phyloP scores from a whole-genome alignment of 2,113 vertebrate genomes.

The Eulemur macaco region DNA sequence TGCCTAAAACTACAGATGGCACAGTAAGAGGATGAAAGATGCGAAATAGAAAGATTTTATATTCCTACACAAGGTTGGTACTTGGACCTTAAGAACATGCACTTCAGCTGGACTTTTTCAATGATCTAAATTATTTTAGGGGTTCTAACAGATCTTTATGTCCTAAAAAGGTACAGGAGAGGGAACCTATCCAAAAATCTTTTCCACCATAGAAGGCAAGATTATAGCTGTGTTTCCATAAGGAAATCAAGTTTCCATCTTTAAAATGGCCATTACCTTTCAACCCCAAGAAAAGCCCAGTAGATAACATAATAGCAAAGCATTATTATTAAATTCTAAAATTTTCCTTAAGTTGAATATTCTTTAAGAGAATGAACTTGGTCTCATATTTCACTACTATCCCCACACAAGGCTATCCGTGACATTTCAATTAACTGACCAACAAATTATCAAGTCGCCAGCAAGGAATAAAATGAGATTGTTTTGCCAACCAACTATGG shows the following conservation, averaged over 20 bases:
- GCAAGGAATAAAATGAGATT: conserved; percentile 5
- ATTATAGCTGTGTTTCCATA: not conserved
- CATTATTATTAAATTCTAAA: conserved; percentile 10
- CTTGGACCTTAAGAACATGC: not conserved
- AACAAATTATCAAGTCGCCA: conserved; percentile 2
- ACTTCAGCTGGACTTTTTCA: not conserved
- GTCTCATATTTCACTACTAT: not conserved
- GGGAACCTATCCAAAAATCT: not conserved
- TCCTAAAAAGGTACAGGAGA: not conserved
- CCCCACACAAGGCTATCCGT: not conserved
- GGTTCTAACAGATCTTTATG: not conserved
- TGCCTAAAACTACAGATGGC: not conserved
- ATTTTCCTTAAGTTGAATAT: conserved; percentile 6
- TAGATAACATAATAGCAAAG: not conserved
- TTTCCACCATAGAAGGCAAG: not conserved
- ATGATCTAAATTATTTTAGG: not conserved
- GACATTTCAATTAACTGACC: not conserved
- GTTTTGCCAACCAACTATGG: not conserved
- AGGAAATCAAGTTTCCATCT: not conserved
- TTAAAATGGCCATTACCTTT: not conserved
- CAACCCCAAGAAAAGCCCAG: not conserved
- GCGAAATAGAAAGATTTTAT: not conserved
- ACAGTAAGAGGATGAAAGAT: not conserved
- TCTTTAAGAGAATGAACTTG: not conserved
- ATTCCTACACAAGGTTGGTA: not conserved